Conservation (phyloP, 2,797 vertebrate species). For the Premnoplex brunnescens region DNA sequence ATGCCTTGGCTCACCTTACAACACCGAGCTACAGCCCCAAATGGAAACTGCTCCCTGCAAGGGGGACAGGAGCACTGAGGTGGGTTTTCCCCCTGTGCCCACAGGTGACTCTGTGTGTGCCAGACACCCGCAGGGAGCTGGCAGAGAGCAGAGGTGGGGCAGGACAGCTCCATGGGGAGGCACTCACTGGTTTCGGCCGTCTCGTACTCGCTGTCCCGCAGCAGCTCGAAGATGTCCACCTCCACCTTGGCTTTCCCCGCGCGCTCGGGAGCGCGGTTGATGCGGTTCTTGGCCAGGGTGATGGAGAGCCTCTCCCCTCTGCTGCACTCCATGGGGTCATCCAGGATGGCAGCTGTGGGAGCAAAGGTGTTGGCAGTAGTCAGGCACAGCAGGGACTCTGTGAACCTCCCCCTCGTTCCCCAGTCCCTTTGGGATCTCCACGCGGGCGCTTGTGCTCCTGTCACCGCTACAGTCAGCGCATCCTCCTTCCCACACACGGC, state of each 20-base stretch:
- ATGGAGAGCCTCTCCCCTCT: constrained; percentile 97
- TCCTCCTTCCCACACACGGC: background rate
- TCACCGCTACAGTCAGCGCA: background rate
- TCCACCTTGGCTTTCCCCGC: constrained; percentile 92
- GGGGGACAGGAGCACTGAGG: background rate
- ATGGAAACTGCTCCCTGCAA: background rate
- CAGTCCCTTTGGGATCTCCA: fast-evolving
- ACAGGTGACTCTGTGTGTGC: fast-evolving
- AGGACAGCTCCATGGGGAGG: background rate
- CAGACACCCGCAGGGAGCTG: fast-evolving
- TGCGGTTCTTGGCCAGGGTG: constrained; percentile 95
- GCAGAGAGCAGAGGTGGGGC: background rate
- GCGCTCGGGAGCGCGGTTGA: constrained; percentile 92
- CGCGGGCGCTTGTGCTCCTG: background rate
- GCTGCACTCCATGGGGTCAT: constrained; percentile 99
- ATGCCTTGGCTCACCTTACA: background rate
- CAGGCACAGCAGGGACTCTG: fast-evolving
- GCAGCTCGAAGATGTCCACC: constrained; percentile 98
- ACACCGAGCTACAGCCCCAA: fast-evolving
- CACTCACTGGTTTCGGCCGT: constrained; percentile 97
- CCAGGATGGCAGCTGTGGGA: constrained; percentile 91
- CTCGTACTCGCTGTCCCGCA: constrained; percentile 97
- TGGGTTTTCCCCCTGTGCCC: too few relatives aligned
- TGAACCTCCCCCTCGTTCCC: fast-evolving
- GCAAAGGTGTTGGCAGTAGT: fast-evolving